Base-by-base conservation (phyloP, 2,888 invertebrate genomes). In the Dicyrtomina minuta region DNA sequence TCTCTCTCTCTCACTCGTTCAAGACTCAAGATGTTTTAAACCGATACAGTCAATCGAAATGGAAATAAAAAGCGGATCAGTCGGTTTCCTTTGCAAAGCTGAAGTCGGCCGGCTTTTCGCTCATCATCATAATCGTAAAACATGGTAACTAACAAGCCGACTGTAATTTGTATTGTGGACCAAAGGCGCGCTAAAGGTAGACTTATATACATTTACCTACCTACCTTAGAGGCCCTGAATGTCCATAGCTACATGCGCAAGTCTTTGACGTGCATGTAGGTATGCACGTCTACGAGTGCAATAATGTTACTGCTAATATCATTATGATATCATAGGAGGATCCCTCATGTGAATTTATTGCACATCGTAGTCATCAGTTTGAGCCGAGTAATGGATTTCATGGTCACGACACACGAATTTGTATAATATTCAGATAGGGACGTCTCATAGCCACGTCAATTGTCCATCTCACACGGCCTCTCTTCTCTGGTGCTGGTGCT, bases 331-430 rank as follows among this genome's bases (percentile, higher is more conserved):
- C 33, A 55, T 27, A 27, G 55, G 55, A 22, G 55, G 55, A 55
- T 55, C 26, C 55, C 26, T 55, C 55, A 55, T 27, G 55, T 55
- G 27, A 15, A 33, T 33, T 33, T 33, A 33, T 33, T 33, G 33
- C 33, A 33, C 33, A 33, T 33, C 33, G 3, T 33, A 33, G 26
- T 55, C 26, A 55, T 55, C 55, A 15, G 55, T 24, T 59, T 59
- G 17, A 59, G 27, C 61, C 33, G 27, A 20, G 41, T 43, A 70
- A 70, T 66, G 66, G 70, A 66, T 66, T 70, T 60, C 66, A 66
- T 70, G 66, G 70, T 66, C 70, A 70, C 66, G 70, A 66, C 53
- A 65, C 70, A 66, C 66, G 60, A 70, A 66, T 46, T 55, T n/a
- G 26, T 55, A 55, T 10, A n/a, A n/a, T n/a, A 55, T 55, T 22